Base-by-base conservation (phyloP, 1,140 invertebrate species). In the Hyphantria cunea region DNA sequence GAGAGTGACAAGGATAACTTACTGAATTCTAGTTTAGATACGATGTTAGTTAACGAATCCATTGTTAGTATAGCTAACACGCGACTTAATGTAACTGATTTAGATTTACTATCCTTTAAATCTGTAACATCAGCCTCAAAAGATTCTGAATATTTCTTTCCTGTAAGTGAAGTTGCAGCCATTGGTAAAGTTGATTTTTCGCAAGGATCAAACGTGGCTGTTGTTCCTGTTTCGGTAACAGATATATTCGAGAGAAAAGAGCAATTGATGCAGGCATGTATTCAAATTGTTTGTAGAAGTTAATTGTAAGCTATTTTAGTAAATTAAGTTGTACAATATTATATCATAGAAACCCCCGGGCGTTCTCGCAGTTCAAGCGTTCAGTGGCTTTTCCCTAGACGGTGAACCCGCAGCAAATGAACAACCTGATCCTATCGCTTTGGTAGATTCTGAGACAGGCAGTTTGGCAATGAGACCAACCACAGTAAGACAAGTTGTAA, bases 381-480 rank as follows among this genome's bases (percentile, higher is more conserved):
- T 87, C 64, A 89, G 86, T 67, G 81, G 84, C 9, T 86, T 83
- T 62, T 88, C 85, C 47, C 68, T 88, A 11, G 73, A 85, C 53
- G 64, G 44, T 0, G 75, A 74, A 47, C 67, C 72, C 0, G 50
- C 79, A 14, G 52, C 60, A 49, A 73, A 80, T 5, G 84, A 89
- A 51, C 75, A 80, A 44, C 70, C 72, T 14, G 75, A 88, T 56
- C 75, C 66, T 17, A 50, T 81, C 0, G 81, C 76, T 52, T 64
- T 84, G 11, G 64, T 80, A 0, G 81, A 88, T 69, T 82, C 82
- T 11, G 82, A 86, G 71, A 83, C 80, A 48, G 80, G 80, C 6
- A 82, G 77, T 64, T 3, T 78, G n/a, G 64, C 72, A 6, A 52
- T 76, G 1, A 68, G 68, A 9, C 50, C 68, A 33, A 1, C 17